Evolutionary conservation across 2,888 invertebrate genomes (phyloP).

Genomic region (Caenorhabditis sp.): DNA sequence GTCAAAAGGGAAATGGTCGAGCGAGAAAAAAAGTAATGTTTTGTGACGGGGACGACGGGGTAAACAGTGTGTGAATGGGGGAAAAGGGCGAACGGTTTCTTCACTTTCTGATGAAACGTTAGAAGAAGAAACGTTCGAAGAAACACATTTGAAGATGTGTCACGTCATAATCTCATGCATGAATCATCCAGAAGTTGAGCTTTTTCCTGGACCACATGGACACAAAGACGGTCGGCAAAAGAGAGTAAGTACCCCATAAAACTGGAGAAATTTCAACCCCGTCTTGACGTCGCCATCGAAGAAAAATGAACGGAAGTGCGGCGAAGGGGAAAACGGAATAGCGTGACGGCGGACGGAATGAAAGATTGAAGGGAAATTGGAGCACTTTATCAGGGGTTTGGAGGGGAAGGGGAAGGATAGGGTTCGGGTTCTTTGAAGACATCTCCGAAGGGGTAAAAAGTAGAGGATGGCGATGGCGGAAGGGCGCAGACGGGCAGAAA

Average conservation of each 20-base stretch:
- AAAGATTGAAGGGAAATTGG: too few species aligned
- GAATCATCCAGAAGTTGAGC: too few species aligned
- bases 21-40: not conserved
- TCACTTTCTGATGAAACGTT: not conserved
- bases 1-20: not conserved
- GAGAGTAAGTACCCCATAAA: slow-evolving; percentile 48
- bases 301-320: slow-evolving; percentile 41
- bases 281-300: slow-evolving; percentile 21
- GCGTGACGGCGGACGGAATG: slow-evolving; percentile 2
- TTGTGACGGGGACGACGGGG: not conserved
- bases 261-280: slow-evolving; percentile 38
- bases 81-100: too few species aligned
- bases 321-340: not conserved
- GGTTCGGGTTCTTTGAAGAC: too few species aligned
- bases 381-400: slow-evolving; percentile 1
- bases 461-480: not conserved
- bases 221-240: slow-evolving; percentile 5
- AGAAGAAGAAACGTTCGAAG: not conserved
- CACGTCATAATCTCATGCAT: too few species aligned
- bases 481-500: slow-evolving; percentile 2
- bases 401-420: too few species aligned
- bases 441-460: too few species aligned
- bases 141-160: too few species aligned
- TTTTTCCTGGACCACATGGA: slow-evolving; percentile 14
- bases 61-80: too few species aligned